Base-by-base conservation (phyloP, 1,140 invertebrate genomes). In the Agrypnia vestita region DNA sequence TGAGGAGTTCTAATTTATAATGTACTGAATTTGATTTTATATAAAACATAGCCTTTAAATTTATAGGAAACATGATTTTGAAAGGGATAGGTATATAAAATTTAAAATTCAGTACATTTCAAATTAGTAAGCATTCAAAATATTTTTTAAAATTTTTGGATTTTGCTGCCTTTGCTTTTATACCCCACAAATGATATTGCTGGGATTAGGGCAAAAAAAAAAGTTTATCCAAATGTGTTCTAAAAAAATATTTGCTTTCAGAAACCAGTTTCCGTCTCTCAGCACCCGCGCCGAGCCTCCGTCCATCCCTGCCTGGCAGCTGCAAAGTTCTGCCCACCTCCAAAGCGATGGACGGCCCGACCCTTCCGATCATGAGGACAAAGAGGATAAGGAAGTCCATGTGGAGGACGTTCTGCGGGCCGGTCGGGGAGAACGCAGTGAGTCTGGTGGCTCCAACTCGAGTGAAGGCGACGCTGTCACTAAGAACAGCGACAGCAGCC, bases 291-390 rank as follows among this genome's bases (percentile, higher is more conserved):
- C 92, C 3, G 92, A 93, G 11, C 93, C 93, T 6, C 92, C 93
- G 10, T 94, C 94, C 0, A 95, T 95, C 79, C 94, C 94, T 25
- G 90, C 93, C 10, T 96, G 94, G 94, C 94, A 95, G 85, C 88
- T 94, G 49, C 90, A 91, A n/a, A 90, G 90, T 7, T 88, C 90
- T 44, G 76, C 56, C 10, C 76, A 82, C 44, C 56, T 72, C 12
- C 75, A 69, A 44, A 84, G 85, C 46, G 62, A 82, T 9, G 84
- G 84, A 21, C 82, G 84, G 19, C 84, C 86, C 64, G 84, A 83
- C 35, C 43, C 71, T 15, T 17, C 15, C 25, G 71, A 59, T 19
- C 73, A 61, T 86, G 87, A 82, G 83, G 25, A 46, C 10, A 43
- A 53, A 21, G 53, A 3, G 71, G 53, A n/a, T 10, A 19, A 17